phyloP scores from a whole-genome alignment of 2,113 vertebrate genomes.

The Pomatorhinus ruficollis region DNA sequence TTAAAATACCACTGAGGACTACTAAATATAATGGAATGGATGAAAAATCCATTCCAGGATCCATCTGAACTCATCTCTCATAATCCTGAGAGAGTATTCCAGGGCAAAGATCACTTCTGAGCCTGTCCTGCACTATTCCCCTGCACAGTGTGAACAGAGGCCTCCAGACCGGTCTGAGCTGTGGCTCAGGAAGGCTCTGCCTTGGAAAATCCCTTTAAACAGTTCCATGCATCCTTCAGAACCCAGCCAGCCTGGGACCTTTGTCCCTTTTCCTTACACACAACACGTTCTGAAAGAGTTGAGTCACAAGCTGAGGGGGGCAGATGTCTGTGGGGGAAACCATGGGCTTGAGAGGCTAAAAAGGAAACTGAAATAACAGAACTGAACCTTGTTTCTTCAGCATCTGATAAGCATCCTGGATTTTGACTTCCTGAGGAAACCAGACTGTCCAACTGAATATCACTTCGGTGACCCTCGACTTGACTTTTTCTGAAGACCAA shows the following conservation, averaged over 20 bases:
- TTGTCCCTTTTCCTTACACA: neutral
- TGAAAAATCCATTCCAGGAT: neutral
- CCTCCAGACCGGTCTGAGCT: neutral
- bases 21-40: neutral
- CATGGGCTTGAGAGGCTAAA: neutral
- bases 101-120: neutral
- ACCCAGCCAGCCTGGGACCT: neutral
- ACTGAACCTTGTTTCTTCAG: conserved; percentile 90
- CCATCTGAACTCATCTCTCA: neutral
- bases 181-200: neutral
- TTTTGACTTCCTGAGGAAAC: conserved; percentile 90
- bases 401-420: conserved; percentile 90
- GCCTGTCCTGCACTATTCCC: neutral
- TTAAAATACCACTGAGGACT: neutral
- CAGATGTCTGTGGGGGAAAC: neutral
- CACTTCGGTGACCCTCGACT: conserved; percentile 82
- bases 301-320: neutral
- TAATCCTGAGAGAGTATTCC: neutral
- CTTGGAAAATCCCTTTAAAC: neutral
- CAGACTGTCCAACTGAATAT: conserved; percentile 92
- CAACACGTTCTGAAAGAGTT: neutral
- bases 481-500: conserved; percentile 85
- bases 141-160: neutral
- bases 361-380: conserved; percentile 51
- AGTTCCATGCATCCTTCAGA: neutral